phyloP scores from a whole-genome alignment of 2,888 invertebrate species.

The Drosophila merina region DNA sequence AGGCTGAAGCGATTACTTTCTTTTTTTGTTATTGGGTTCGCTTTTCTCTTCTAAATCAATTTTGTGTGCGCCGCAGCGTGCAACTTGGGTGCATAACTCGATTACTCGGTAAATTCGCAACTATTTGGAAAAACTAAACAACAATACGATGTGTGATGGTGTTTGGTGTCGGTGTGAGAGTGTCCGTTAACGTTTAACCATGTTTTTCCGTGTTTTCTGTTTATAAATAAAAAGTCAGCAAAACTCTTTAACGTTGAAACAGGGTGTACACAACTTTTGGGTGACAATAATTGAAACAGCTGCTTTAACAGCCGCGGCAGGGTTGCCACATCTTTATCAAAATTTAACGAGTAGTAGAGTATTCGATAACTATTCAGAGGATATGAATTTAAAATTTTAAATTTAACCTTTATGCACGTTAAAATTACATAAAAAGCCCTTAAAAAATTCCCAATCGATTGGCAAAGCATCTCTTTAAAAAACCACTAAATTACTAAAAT shows the following conservation, averaged over 20 bases:
- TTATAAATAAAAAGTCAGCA: conserved; percentile 41
- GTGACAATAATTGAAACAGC: conserved; percentile 36
- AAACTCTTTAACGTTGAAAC: conserved; percentile 32
- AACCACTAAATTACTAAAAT: no score
- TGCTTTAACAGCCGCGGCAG: conserved; percentile 17
- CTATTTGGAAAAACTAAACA: not conserved
- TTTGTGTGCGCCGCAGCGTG: conserved; percentile 25
- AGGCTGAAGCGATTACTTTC: conserved; percentile 68
- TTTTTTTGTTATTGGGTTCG: conserved; percentile 44
- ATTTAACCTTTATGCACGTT: not conserved
- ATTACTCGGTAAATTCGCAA: conserved; percentile 8
- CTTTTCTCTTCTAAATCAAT: conserved; percentile 35
- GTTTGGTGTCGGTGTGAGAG: conserved; percentile 20
- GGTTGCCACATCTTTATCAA: not conserved
- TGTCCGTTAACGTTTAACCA: conserved; percentile 23
- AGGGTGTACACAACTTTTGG: conserved; percentile 37
- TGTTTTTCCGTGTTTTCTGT: conserved; percentile 36
- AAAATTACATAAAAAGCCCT: no score
- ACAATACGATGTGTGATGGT: conserved; percentile 13
- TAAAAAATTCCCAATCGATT: no score
- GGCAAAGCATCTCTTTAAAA: no score
- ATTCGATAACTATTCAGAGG: not conserved
- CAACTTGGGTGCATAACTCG: conserved; percentile 12
- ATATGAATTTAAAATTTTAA: not conserved
- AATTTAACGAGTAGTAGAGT: not conserved